A percentile compares a stretch with the other conserved stretches of the same genome.
phyloP scores from a whole-genome alignment of 2,888 invertebrate genomes.

The Megastigmus dorsalis region DNA sequence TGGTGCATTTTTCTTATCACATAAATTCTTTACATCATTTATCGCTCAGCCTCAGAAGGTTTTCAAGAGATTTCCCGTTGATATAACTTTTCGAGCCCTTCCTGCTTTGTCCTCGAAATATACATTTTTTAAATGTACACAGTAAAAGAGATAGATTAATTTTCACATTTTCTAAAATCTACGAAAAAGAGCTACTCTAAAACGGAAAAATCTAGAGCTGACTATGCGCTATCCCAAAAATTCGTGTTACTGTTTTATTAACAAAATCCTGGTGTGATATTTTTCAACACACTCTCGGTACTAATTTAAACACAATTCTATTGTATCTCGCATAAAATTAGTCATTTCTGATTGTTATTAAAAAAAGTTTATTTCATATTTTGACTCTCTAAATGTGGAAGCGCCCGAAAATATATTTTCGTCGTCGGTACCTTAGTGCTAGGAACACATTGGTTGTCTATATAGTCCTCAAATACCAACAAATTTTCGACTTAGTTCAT shows the following conservation, averaged over 20 bases:
- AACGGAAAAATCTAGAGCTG: constrained; percentile 33
- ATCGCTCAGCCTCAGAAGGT: constrained; percentile 28
- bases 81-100: constrained; percentile 38
- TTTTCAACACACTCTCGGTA: background rate
- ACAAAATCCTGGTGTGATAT: constrained; percentile 12
- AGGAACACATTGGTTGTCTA: too few relatives aligned
- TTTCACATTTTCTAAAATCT: constrained; percentile 35
- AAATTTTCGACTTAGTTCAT: background rate
- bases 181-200: constrained; percentile 34
- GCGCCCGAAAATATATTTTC: constrained; percentile 20
- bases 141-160: constrained; percentile 38
- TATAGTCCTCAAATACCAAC: too few relatives aligned
- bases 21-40: constrained; percentile 31
- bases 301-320: constrained; percentile 26
- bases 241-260: constrained; percentile 16
- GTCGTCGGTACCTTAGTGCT: too few relatives aligned
- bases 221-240: constrained; percentile 28
- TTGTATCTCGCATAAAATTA: constrained; percentile 16
- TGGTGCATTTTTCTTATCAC: constrained; percentile 36
- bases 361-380: constrained; percentile 4
- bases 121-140: constrained; percentile 29
- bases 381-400: constrained; percentile 30
- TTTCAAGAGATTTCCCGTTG: constrained; percentile 33
- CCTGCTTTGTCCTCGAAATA: constrained; percentile 44
- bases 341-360: background rate